Conservation (phyloP, 2,797 vertebrate genomes). For the Enteromius viviparus region DNA sequence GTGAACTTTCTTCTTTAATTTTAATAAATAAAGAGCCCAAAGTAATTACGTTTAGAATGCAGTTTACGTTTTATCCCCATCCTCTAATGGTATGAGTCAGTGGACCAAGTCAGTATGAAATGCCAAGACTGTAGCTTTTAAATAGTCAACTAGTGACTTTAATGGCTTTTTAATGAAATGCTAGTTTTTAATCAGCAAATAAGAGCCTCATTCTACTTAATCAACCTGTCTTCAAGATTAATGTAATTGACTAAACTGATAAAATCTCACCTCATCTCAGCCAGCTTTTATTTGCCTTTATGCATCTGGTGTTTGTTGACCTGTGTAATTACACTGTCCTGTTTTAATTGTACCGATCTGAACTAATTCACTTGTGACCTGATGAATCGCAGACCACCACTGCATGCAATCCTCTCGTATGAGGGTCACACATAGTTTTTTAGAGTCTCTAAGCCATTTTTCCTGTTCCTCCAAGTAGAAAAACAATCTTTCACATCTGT, state of each 20-base stretch:
- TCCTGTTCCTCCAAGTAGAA: neutral
- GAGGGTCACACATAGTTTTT: neutral
- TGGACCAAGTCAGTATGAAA: conserved; percentile 17
- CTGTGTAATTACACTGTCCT: conserved; percentile 11
- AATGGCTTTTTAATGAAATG: conserved; percentile 53
- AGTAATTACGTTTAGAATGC: neutral
- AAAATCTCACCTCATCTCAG: conserved; percentile 9
- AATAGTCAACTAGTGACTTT: conserved; percentile 24
- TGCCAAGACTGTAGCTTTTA: conserved; percentile 7
- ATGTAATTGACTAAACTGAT: conserved; percentile 15
- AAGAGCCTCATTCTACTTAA: conserved; percentile 13
- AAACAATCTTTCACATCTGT: conserved; percentile 2
- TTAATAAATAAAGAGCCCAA: neutral
- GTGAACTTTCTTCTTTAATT: neutral
- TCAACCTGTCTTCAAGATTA: conserved; percentile 20
- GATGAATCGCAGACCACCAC: neutral
- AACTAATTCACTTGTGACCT: conserved; percentile 9
- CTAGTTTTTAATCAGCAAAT: conserved; percentile 10
- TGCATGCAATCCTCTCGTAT: neutral
- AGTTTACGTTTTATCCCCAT: neutral
- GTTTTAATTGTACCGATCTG: conserved; percentile 5
- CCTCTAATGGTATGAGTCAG: neutral
- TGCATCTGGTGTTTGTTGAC: neutral
- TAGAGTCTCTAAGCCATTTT: neutral
- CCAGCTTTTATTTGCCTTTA: conserved; percentile 5